Evolutionary conservation across 2,113 vertebrate genomes (phyloP).

Genomic region (Vulpes lagopus): DNA sequence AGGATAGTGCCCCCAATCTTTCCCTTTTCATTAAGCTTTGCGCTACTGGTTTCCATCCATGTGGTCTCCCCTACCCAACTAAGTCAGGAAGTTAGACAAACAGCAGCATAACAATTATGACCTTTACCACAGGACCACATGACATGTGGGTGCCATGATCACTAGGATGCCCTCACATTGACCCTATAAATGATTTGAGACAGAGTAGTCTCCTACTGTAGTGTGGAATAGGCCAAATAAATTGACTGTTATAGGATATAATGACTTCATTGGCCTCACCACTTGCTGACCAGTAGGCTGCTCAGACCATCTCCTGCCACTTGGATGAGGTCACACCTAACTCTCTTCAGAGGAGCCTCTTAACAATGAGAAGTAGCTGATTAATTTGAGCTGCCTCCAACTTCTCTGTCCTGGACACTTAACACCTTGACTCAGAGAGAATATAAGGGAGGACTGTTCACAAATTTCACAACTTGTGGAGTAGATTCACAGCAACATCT

Average conservation of each 20-base stretch:
- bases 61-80: neutral
- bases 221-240: neutral
- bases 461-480: neutral
- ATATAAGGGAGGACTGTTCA: neutral
- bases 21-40: neutral
- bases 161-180: neutral
- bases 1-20: neutral
- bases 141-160: neutral
- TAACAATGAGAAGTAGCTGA: neutral
- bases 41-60: neutral
- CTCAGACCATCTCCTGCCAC: neutral
- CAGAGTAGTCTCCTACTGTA: neutral
- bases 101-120: no score
- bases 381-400: neutral
- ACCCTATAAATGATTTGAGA: neutral
- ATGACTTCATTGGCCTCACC: neutral
- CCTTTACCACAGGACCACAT: neutral
- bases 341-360: neutral
- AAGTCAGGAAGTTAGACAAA: neutral
- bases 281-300: neutral
- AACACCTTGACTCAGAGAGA: neutral
- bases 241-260: neutral
- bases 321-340: neutral
- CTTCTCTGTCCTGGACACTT: neutral
- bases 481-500: neutral